Base-by-base conservation (phyloP, 1,140 invertebrate species). In the Megalonaias nervosa region DNA sequence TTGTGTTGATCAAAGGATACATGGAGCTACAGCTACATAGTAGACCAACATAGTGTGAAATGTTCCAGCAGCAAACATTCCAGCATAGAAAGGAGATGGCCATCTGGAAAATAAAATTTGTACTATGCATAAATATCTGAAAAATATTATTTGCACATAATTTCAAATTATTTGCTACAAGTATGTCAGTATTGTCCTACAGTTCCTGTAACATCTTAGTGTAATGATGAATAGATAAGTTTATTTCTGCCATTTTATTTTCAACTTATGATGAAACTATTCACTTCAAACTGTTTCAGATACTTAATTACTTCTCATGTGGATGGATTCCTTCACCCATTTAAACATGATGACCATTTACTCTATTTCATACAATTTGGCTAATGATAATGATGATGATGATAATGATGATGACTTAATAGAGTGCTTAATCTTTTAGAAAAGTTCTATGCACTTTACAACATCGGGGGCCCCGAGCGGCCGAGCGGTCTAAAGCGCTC, bases 1-100 rank as follows among this genome's bases (percentile, higher is more conserved):
- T 38, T 38, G 38, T 69, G n/a, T 58, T 38, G 4, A 19, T 61
- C n/a, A 77, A 87, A 87, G 85, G 87, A 89, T 89, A 89, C 86
- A 68, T 14, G 83, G 81, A n/a, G 82, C 26, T 14, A 89, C 79
- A 6, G 77, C 48, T 17, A 80, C 75, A 21, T 84, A 78, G 65
- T 82, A 85, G 15, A 80, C 68, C 16, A 85, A 3, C n/a, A 81
- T 75, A 15, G 87, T 86, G 69, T 88, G 86, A 38, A 87, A 62
- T 57, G 87, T 65, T 31, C 89, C 89, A 67, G 84, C 89, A 68
- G 23, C 78, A 84, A 89, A 90, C 14, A 80, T 71, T 16, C 89
- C 88, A 13, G 86, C 84, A 83, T 73, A 87, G 0, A 88, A 38
- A 21, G 89, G 89, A 75, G 88, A 86, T 14, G 85, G 84, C 87